These are phyloP conservation scores for Spodoptera frugiperda DNA, from an alignment of 1,140 invertebrate genomes.

Conservation along the genomic window DNA sequence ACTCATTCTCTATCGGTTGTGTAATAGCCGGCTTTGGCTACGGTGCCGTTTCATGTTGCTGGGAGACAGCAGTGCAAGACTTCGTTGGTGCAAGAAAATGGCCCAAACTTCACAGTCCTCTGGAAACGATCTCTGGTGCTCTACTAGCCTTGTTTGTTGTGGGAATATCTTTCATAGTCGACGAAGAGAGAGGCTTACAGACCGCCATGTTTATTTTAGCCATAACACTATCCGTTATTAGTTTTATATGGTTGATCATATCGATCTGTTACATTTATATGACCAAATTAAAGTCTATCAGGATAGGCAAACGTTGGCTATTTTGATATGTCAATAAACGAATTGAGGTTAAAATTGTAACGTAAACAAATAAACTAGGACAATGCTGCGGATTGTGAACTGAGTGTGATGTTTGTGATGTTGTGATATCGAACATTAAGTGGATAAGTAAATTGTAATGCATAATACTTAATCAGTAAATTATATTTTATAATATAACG, in stretches of 20 bases:
- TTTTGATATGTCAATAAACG: slow-evolving; percentile 20
- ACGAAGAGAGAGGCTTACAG: slow-evolving; percentile 64
- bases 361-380: slow-evolving; percentile 20
- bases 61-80: slow-evolving; percentile 75
- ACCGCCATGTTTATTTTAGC: slow-evolving; percentile 70
- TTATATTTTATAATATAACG: slow-evolving; percentile 27
- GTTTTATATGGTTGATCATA: slow-evolving; percentile 70
- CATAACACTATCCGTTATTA: slow-evolving; percentile 59
- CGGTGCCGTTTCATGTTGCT: slow-evolving; percentile 73
- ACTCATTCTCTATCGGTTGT: slow-evolving; percentile 74
- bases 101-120: slow-evolving; percentile 77
- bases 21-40: slow-evolving; percentile 76
- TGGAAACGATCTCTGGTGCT: slow-evolving; percentile 74
- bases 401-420: slow-evolving; percentile 10
- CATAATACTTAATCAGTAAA: slow-evolving; percentile 25
- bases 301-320: slow-evolving; percentile 57
- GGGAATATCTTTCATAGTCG: slow-evolving; percentile 63
- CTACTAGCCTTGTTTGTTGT: slow-evolving; percentile 62
- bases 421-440: slow-evolving; percentile 23
- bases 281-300: slow-evolving; percentile 69
- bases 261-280: slow-evolving; percentile 66
- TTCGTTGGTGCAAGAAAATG: slow-evolving; percentile 77
- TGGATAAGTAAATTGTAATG: slow-evolving; percentile 14
- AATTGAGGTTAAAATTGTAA: slow-evolving; percentile 1
- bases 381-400: slow-evolving; percentile 25